Conservation (phyloP, 2,797 vertebrate genomes). For the Sebastolobus altivelis region DNA sequence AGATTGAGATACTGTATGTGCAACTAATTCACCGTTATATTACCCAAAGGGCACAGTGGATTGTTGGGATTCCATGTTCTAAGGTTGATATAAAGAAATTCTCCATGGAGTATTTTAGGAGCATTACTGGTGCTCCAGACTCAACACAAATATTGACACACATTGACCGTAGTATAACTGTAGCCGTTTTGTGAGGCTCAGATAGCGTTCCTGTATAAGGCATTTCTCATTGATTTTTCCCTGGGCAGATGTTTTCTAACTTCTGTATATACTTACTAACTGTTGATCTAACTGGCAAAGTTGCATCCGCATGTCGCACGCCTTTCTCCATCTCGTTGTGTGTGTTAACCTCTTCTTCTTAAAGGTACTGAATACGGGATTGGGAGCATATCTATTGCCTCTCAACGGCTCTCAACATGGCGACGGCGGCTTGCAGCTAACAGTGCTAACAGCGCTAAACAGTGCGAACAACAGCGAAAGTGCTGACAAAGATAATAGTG, state of each 20-base stretch:
- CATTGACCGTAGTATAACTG: not conserved
- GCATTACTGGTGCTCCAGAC: not conserved
- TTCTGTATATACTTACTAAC: not conserved
- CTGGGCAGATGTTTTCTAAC: not conserved
- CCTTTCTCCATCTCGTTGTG: conserved; percentile 2
- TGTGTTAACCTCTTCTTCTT: not conserved
- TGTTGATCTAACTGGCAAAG: not conserved
- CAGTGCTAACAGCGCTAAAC: too few species aligned
- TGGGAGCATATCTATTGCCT: too few species aligned
- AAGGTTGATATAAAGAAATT: not conserved
- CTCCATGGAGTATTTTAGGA: not conserved
- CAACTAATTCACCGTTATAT: not conserved
- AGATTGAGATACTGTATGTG: not conserved
- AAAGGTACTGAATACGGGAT: too few species aligned
- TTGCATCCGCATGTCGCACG: conserved; percentile 6
- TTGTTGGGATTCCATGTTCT: not conserved
- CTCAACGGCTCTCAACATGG: too few species aligned
- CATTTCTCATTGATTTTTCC: not conserved
- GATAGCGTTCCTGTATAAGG: not conserved
- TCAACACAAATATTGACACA: not conserved
- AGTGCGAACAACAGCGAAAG: too few species aligned
- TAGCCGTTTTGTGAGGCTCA: not conserved
- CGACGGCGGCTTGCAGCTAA: too few species aligned
- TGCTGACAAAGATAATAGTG: too few species aligned
- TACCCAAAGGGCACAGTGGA: not conserved